These are phyloP conservation scores for Corella eumyota DNA, from an alignment of 23 tunicate species.

Conservation along the genomic window DNA sequence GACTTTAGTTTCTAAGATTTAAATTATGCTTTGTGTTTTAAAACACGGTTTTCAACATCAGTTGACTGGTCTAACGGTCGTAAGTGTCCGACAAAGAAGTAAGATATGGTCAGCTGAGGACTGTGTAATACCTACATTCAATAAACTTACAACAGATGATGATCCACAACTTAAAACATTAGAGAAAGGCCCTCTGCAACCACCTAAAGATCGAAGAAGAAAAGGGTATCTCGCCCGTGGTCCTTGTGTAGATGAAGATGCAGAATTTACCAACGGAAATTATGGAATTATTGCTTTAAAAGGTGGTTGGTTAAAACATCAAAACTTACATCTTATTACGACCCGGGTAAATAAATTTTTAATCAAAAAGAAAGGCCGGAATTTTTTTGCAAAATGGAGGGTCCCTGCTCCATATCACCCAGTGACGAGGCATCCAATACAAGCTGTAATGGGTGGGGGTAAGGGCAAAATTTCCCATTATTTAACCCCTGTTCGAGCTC, in stretches of 20 bases:
- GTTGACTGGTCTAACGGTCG: too few relatives aligned
- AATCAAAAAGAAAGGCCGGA: conserved; percentile 27
- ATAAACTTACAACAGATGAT: too few relatives aligned
- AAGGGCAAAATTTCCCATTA: conserved; percentile 87
- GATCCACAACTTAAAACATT: too few relatives aligned
- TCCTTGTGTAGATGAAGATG: conserved; percentile 56
- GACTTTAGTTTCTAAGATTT: too few relatives aligned
- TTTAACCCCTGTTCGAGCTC: conserved; percentile 74
- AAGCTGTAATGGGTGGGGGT: conserved; percentile 98
- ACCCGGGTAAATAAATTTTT: conserved; percentile 30
- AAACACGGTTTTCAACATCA: too few relatives aligned
- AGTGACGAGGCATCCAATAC: conserved; percentile 73
- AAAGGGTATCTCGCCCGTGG: conserved; percentile 35
- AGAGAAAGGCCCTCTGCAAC: too few relatives aligned
- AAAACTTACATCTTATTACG: conserved; percentile 39
- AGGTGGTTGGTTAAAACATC: conserved; percentile 53
- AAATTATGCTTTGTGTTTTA: too few relatives aligned
- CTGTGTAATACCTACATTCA: too few relatives aligned
- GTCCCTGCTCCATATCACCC: conserved; percentile 63
- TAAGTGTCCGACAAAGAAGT: too few relatives aligned
- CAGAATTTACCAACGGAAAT: conserved; percentile 42
- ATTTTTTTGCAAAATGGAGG: conserved; percentile 70
- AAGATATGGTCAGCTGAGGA: too few relatives aligned
- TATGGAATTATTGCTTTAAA: conserved; percentile 71
- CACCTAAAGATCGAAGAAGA: conserved; percentile 38